Percentiles rank a stretch among this genome's conserved stretches.
phyloP scores from a whole-genome alignment of 2,888 invertebrate species.

The Hemistola chrysoprasaria region DNA sequence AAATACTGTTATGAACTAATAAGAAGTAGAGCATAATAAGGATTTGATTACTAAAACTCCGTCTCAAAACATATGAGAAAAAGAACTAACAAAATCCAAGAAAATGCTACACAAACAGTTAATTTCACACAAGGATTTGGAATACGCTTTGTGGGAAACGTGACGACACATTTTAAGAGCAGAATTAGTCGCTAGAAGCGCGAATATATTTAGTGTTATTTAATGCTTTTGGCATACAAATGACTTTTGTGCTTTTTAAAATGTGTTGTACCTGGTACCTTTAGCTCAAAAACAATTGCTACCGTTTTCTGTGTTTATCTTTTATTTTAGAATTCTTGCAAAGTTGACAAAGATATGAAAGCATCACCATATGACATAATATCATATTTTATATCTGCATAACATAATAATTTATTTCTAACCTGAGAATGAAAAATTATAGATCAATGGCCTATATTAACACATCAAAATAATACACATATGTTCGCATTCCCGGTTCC shows the following conservation, averaged over 20 bases:
- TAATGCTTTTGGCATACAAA: slow-evolving; percentile 41
- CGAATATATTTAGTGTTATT: slow-evolving; percentile 42
- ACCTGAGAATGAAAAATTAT: no score
- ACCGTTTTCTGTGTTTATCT: no score
- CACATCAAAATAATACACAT: no score
- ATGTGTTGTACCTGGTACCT: neutral
- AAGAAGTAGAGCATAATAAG: slow-evolving; percentile 5
- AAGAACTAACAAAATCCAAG: slow-evolving; percentile 16
- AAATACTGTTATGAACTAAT: no score
- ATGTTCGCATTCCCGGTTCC: no score
- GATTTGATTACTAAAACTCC: slow-evolving; percentile 4
- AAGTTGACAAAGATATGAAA: no score
- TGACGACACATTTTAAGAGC: slow-evolving; percentile 65
- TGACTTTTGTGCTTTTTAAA: slow-evolving; percentile 2
- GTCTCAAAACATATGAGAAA: slow-evolving; percentile 4
- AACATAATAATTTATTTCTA: no score
- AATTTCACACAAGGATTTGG: slow-evolving; percentile 36
- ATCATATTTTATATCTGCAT: no score
- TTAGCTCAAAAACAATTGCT: no score
- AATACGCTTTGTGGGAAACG: slow-evolving; percentile 50
- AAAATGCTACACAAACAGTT: slow-evolving; percentile 26
- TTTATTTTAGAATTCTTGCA: no score
- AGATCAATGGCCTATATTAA: no score
- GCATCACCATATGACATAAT: no score
- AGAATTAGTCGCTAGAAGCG: slow-evolving; percentile 51